Evolutionary conservation across 2,888 invertebrate genomes (phyloP).

Genomic region (Craniophora ligustri): DNA sequence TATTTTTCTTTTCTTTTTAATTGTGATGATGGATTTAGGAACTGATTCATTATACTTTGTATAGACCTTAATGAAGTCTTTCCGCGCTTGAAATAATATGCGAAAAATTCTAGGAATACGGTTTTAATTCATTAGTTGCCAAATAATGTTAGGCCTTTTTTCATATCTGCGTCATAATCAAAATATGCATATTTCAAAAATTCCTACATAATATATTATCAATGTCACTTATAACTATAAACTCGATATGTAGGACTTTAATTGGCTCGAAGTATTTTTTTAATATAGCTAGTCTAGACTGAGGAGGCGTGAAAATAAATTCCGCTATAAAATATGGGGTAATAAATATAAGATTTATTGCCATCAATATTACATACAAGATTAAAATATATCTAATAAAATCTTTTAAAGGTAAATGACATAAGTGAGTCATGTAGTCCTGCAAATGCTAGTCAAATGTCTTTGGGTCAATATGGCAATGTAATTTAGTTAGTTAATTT

Average conservation of each 20-base stretch:
- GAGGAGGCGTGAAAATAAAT: slow-evolving; percentile 38
- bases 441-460: slow-evolving; percentile 43
- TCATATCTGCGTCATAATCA: neutral
- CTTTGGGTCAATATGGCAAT: slow-evolving; percentile 47
- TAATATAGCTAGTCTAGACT: slow-evolving; percentile 51
- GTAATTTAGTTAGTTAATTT: slow-evolving; percentile 3
- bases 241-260: too few species aligned
- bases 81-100: too few species aligned
- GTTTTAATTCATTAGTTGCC: too few species aligned
- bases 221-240: slow-evolving; percentile 15
- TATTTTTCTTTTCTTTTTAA: too few species aligned
- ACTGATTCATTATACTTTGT: too few species aligned
- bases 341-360: slow-evolving; percentile 16
- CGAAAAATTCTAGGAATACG: too few species aligned
- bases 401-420: slow-evolving; percentile 52
- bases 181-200: neutral
- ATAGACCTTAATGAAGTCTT: too few species aligned
- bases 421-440: slow-evolving; percentile 53
- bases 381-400: slow-evolving; percentile 20
- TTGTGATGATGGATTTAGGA: too few species aligned
- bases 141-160: too few species aligned
- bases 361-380: slow-evolving; percentile 7
- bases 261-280: too few species aligned
- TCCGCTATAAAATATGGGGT: slow-evolving; percentile 9
- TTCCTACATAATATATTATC: neutral